A percentile compares a stretch with the other conserved stretches of the same genome.
These are phyloP conservation scores for Dolomedes plantarius DNA, from an alignment of 2,888 invertebrate genomes.

Conservation along the genomic window DNA sequence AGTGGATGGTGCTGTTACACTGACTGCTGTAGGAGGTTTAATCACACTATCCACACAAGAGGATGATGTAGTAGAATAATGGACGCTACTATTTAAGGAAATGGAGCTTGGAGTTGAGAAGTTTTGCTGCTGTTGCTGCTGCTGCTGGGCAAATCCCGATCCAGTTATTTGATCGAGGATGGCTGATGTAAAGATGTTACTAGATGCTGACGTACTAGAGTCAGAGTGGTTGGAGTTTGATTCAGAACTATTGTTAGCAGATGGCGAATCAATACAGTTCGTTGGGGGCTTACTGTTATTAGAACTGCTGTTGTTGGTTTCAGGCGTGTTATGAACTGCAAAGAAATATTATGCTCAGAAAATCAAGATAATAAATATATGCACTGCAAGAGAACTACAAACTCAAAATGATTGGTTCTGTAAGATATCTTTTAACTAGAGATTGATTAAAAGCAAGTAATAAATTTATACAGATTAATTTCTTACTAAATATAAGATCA, in stretches of 20 bases:
- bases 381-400: too few species aligned
- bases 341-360: constrained; percentile 9
- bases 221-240: constrained; percentile 66
- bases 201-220: constrained; percentile 25
- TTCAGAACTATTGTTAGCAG: constrained; percentile 65
- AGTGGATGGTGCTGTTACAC: constrained; percentile 20
- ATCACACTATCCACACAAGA: constrained; percentile 68
- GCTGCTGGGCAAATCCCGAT: constrained; percentile 42
- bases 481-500: too few species aligned
- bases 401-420: too few species aligned
- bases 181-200: constrained; percentile 58
- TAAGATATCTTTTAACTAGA: too few species aligned
- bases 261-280: constrained; percentile 60
- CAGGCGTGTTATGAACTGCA: constrained; percentile 41
- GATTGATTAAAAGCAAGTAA: too few species aligned
- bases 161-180: constrained; percentile 68
- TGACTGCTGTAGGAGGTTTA: constrained; percentile 45
- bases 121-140: constrained; percentile 46
- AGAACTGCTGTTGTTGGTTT: constrained; percentile 72
- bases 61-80: constrained; percentile 47
- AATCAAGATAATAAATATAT: neutral
- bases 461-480: too few species aligned
- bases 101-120: constrained; percentile 57
- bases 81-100: constrained; percentile 54
- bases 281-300: constrained; percentile 49